phyloP scores from a whole-genome alignment of 2,888 invertebrate species.

The Tenthredo amoena region DNA sequence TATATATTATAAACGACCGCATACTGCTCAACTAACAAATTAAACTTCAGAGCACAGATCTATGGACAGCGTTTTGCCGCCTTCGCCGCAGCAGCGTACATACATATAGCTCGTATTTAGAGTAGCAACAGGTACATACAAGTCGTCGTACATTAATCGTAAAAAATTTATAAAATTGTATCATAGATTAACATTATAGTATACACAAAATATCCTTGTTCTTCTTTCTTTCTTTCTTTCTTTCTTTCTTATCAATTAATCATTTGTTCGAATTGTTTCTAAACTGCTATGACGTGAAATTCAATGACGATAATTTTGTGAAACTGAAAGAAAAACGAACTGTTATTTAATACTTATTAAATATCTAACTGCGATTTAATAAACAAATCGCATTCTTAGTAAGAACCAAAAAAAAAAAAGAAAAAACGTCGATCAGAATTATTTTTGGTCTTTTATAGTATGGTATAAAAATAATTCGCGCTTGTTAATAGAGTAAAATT shows the following conservation, averaged over 20 bases:
- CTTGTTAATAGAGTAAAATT: slow-evolving; percentile 37
- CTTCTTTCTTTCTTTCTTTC: not conserved
- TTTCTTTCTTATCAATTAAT: not conserved
- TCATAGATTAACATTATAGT: not conserved
- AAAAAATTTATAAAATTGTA: slow-evolving; percentile 30
- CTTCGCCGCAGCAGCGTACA: slow-evolving; percentile 16
- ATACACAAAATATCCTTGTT: not conserved
- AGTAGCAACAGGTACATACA: slow-evolving; percentile 54
- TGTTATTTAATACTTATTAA: not conserved
- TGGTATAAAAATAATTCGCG: not conserved
- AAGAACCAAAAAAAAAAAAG: not conserved
- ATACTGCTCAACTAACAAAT: slow-evolving; percentile 39
- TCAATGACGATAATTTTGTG: not conserved
- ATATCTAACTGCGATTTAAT: too few relatives aligned
- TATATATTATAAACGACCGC: slow-evolving; percentile 30
- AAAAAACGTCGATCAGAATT: not conserved
- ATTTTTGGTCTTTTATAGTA: not conserved
- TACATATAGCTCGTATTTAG: slow-evolving; percentile 33
- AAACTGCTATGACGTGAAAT: not conserved
- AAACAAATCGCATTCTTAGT: too few relatives aligned
- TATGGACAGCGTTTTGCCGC: slow-evolving; percentile 40
- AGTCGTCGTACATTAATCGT: slow-evolving; percentile 47
- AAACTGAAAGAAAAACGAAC: not conserved
- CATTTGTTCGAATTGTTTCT: not conserved
- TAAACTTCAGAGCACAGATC: slow-evolving; percentile 31